Percentiles rank a stretch among this genome's conserved stretches.
Conservation (phyloP, 2,797 vertebrate genomes). For the Sardinella longiceps region DNA sequence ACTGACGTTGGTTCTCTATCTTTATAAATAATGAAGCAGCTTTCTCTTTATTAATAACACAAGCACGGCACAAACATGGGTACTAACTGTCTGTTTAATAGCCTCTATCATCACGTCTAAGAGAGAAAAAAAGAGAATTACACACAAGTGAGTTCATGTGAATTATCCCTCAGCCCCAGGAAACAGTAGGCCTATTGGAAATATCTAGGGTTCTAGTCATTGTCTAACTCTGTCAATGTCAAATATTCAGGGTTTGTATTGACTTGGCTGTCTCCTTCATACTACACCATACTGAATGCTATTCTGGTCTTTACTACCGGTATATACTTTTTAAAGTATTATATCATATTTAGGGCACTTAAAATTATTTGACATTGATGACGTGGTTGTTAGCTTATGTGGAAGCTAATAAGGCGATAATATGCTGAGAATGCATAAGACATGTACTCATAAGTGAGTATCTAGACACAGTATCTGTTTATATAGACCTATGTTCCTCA, state of each 20-base stretch:
- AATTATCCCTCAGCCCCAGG: neutral
- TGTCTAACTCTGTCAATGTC: no score
- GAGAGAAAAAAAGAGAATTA: neutral
- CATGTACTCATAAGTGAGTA: neutral
- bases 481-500: neutral
- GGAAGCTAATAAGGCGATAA: no score
- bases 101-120: neutral
- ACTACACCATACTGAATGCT: no score
- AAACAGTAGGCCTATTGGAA: no score
- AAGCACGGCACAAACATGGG: neutral
- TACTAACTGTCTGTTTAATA: no score
- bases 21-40: neutral
- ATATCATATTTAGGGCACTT: neutral
- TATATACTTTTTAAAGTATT: no score
- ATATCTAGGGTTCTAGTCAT: no score
- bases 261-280: no score
- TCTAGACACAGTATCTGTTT: neutral
- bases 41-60: neutral
- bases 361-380: neutral
- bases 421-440: neutral
- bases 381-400: no score
- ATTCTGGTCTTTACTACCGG: no score
- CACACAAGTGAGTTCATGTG: neutral
- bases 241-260: no score
- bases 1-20: neutral